phyloP scores from a whole-genome alignment of 2,797 vertebrate genomes.

The Pangasius djambal region DNA sequence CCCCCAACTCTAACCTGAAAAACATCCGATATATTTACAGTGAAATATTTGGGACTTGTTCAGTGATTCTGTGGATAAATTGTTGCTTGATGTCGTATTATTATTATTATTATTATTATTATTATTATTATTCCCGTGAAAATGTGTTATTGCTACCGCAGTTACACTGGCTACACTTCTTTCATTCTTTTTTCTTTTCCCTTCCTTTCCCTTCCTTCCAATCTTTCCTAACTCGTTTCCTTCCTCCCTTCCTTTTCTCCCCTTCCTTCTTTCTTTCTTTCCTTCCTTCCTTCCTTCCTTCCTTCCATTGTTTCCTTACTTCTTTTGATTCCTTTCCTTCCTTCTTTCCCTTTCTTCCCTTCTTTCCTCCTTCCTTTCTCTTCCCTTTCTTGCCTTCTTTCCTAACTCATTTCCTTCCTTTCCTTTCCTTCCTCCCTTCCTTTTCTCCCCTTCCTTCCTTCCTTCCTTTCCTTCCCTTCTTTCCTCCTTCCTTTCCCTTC shows the following conservation, averaged over 20 bases:
- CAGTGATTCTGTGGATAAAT: not conserved
- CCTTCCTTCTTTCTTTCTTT: not conserved
- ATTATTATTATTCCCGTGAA: no score
- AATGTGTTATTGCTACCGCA: no score
- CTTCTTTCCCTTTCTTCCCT: not conserved
- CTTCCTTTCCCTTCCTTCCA: not conserved
- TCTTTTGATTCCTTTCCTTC: not conserved
- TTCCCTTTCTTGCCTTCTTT: not conserved
- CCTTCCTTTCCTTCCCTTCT: not conserved
- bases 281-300: not conserved
- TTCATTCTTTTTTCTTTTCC: not conserved
- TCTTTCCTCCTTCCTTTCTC: no score
- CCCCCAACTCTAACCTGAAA: no score
- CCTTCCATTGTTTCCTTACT: no score
- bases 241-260: not conserved
- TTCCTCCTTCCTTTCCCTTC: not conserved
- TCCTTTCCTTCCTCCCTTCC: no score
- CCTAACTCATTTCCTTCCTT: not conserved
- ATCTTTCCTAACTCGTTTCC: not conserved
- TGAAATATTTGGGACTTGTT: not conserved
- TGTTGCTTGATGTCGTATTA: not conserved
- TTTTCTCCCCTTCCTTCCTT: not conserved
- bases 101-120: no score
- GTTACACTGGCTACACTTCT: no score
- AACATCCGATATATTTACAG: not conserved